Evolutionary conservation across 2,797 vertebrate genomes (phyloP).

Genomic region (Thripadectes ignobilis): DNA sequence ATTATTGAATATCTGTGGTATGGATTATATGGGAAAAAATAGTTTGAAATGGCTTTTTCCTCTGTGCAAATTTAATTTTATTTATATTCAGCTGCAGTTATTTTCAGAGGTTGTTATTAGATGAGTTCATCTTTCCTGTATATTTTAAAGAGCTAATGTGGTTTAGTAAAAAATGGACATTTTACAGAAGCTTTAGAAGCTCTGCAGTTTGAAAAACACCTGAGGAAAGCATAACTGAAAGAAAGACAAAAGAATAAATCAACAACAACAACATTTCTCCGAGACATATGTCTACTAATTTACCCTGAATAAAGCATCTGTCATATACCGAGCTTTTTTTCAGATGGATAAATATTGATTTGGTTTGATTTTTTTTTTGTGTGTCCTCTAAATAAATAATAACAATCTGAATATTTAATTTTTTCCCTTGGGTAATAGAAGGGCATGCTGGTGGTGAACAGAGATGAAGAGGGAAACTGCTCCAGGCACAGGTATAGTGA

Average conservation of each 20-base stretch:
- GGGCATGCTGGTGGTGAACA: slow-evolving; percentile 3
- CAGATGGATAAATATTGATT: slow-evolving; percentile 62
- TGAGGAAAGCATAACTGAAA: slow-evolving; percentile 57
- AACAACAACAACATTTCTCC: slow-evolving; percentile 40
- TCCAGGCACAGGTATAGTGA: background rate
- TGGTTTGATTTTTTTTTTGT: slow-evolving; percentile 25
- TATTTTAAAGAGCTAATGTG: slow-evolving; percentile 47
- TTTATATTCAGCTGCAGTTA: slow-evolving; percentile 60
- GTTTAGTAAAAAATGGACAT: slow-evolving; percentile 35
- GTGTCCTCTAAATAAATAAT: slow-evolving; percentile 60
- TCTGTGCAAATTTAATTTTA: slow-evolving; percentile 63
- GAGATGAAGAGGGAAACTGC: slow-evolving; percentile 29
- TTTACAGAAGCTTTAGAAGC: slow-evolving; percentile 40
- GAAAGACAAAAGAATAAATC: slow-evolving; percentile 63
- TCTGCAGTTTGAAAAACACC: slow-evolving; percentile 40
- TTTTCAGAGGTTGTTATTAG: slow-evolving; percentile 53
- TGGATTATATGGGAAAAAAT: slow-evolving; percentile 56
- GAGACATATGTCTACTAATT: slow-evolving; percentile 52
- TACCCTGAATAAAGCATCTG: slow-evolving; percentile 32
- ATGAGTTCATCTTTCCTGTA: slow-evolving; percentile 61
- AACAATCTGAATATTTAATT: slow-evolving; percentile 63
- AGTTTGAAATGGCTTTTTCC: slow-evolving; percentile 55
- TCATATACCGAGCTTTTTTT: slow-evolving; percentile 27
- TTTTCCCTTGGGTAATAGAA: slow-evolving; percentile 38
- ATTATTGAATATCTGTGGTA: slow-evolving; percentile 66